These are phyloP conservation scores for Epizoanthus ramosus DNA, from an alignment of 92 coral and sea anemone genomes.

Conservation along the genomic window DNA sequence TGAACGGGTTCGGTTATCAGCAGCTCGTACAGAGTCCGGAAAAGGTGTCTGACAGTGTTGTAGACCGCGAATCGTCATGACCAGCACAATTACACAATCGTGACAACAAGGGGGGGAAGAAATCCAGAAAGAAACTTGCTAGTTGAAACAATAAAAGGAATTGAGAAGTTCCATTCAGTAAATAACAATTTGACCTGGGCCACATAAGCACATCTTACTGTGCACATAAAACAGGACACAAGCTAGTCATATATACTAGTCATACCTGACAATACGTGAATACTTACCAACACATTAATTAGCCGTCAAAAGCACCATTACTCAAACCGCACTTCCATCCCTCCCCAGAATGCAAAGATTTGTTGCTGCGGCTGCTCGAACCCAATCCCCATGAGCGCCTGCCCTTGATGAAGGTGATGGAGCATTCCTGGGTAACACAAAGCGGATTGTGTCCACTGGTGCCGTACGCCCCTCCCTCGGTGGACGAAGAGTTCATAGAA, in stretches of 20 bases:
- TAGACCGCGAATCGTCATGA: too few relatives aligned
- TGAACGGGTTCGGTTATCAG: too few relatives aligned
- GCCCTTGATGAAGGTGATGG: slow-evolving; percentile 74
- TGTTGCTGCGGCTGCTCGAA: slow-evolving; percentile 80
- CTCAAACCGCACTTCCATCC: neutral
- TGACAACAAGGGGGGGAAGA: too few relatives aligned
- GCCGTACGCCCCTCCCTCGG: slow-evolving; percentile 59
- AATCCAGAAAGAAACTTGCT: too few relatives aligned
- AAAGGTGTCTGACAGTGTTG: too few relatives aligned
- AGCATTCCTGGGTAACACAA: slow-evolving; percentile 88
- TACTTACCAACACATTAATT: slow-evolving; percentile 9
- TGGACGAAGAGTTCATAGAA: slow-evolving; percentile 62
- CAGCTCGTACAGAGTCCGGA: too few relatives aligned
- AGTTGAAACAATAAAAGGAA: too few relatives aligned
- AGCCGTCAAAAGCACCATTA: neutral
- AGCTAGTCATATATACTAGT: neutral
- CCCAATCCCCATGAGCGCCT: slow-evolving; percentile 82
- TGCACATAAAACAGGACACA: too few relatives aligned
- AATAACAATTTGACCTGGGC: too few relatives aligned
- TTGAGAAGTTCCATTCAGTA: too few relatives aligned
- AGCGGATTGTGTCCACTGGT: slow-evolving; percentile 64
- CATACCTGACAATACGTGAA: slow-evolving; percentile 1
- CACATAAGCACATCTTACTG: too few relatives aligned
- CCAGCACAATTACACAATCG: too few relatives aligned
- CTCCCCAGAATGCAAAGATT: slow-evolving; percentile 81